These are phyloP conservation scores for Trachythela sp. DNA, from an alignment of 64 coral and sea anemone genomes.

Conservation along the genomic window DNA sequence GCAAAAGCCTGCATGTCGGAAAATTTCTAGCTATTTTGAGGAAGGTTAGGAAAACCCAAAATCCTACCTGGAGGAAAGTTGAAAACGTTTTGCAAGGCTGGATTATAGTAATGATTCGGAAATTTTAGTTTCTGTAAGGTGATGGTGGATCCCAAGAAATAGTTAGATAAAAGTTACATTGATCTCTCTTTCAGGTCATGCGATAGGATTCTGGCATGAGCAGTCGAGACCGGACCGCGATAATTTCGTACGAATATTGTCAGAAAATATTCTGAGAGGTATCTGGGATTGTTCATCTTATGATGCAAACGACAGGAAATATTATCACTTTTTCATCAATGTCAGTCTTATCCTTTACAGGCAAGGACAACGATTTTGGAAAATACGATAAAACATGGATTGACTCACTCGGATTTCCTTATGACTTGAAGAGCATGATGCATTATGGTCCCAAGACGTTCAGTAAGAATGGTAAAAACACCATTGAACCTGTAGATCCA, in stretches of 20 bases:
- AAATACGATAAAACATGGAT: neutral
- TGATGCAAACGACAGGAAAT: neutral
- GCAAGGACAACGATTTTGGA: neutral
- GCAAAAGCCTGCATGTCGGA: no score
- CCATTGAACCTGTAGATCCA: neutral
- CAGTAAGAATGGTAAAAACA: neutral
- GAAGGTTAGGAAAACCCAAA: no score
- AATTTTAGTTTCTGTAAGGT: no score
- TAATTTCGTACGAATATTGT: neutral
- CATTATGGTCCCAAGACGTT: slow-evolving; percentile 1
- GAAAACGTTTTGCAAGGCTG: no score
- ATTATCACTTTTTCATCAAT: neutral
- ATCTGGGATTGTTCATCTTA: neutral
- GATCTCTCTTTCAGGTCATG: neutral
- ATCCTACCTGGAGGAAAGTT: no score
- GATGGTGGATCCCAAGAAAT: no score
- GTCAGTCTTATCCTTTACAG: neutral
- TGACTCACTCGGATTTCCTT: neutral
- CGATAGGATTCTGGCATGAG: neutral
- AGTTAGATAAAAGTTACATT: neutral
- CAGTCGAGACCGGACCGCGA: neutral
- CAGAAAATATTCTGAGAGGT: neutral
- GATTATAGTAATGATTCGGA: no score
- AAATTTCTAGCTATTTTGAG: no score
- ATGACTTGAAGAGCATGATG: neutral